Evolutionary conservation across 2,797 vertebrate species (phyloP).

Genomic region (Mormyrus proboscirostris): DNA sequence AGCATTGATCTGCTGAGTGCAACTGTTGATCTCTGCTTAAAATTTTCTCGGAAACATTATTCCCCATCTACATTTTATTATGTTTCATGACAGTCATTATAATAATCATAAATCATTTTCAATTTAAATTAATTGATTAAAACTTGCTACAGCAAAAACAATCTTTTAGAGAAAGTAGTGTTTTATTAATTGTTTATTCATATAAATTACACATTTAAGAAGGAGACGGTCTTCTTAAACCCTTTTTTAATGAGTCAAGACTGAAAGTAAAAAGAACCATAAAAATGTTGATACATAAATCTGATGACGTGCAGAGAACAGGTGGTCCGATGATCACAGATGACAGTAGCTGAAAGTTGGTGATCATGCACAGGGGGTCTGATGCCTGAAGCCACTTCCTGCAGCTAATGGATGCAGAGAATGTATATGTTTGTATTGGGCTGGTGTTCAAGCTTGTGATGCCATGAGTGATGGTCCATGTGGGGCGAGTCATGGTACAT

Average conservation of each 20-base stretch:
- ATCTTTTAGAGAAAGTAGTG: not conserved
- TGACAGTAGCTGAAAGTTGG: not conserved
- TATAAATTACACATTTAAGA: not conserved
- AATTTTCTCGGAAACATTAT: not conserved
- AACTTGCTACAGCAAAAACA: not conserved
- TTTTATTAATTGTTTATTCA: not conserved
- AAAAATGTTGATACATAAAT: not conserved
- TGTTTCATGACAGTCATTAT: not conserved
- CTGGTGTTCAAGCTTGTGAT: not conserved
- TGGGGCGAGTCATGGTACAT: not conserved
- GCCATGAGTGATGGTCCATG: not conserved
- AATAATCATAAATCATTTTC: not conserved
- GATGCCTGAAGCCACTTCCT: not conserved
- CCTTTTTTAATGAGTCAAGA: constrained; percentile 3
- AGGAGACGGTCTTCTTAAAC: not conserved
- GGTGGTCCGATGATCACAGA: not conserved
- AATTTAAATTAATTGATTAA: not conserved
- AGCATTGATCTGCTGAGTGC: not conserved
- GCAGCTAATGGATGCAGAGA: not conserved
- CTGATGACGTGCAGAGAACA: not conserved
- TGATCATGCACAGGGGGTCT: not conserved
- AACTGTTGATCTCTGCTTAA: not conserved
- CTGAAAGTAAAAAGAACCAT: not conserved
- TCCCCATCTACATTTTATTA: not conserved
- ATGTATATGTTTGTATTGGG: not conserved